A percentile compares a stretch with the other conserved stretches of the same genome.
Conservation (phyloP, 2,797 vertebrate species). For the Calcarius lapponicus region DNA sequence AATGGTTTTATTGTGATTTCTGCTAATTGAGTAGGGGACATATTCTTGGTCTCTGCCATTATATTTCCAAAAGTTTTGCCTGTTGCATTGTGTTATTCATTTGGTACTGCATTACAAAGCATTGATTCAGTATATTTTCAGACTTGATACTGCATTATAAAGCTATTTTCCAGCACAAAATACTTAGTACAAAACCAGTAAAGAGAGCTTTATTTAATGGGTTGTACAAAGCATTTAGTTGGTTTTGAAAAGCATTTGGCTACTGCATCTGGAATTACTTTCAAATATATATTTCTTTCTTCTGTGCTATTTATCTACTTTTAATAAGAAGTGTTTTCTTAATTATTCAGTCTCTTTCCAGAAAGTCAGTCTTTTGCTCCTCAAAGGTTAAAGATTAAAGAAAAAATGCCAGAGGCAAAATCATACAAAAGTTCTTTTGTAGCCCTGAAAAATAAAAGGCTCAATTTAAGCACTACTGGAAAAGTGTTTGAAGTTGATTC, state of each 20-base stretch:
- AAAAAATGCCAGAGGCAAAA: conserved; percentile 36
- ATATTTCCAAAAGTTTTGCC: background rate
- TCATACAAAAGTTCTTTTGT: conserved; percentile 61
- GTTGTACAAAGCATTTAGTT: background rate
- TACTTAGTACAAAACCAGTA: background rate
- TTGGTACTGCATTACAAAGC: conserved; percentile 26
- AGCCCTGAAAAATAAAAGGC: conserved; percentile 6
- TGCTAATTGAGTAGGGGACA: background rate
- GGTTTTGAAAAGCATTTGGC: conserved; percentile 28
- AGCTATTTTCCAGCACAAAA: conserved; percentile 10
- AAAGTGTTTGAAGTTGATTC: conserved; percentile 32
- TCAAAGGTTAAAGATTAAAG: conserved; percentile 63
- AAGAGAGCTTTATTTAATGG: conserved; percentile 14
- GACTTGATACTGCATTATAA: background rate
- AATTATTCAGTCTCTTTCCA: conserved; percentile 23
- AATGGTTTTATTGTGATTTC: background rate
- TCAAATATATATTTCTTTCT: conserved; percentile 18
- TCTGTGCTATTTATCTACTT: background rate
- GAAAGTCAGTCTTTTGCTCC: conserved; percentile 30
- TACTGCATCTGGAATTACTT: background rate
- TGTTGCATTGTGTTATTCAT: background rate
- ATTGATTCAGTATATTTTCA: conserved; percentile 42
- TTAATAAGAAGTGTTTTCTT: background rate
- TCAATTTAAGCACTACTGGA: background rate
- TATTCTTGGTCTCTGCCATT: background rate